Base-by-base conservation (phyloP, 2,888 invertebrate genomes). In the Thymelicus lineola region DNA sequence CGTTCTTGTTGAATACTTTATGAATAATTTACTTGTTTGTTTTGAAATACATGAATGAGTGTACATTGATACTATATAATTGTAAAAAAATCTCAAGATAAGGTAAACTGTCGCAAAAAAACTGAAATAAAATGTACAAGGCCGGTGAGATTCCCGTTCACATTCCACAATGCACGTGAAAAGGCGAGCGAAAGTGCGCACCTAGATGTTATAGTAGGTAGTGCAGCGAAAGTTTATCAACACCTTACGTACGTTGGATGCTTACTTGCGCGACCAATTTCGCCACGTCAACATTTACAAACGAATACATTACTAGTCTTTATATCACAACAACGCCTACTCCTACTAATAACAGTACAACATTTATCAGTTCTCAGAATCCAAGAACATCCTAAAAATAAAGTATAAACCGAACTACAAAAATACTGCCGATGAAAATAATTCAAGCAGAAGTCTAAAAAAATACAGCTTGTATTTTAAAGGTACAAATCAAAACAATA, bases 201-300 rank as follows among this genome's bases (percentile, higher is more conserved):
- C 70, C 58, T 71, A 73, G 69, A 70, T 53, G 69, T 73, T 58
- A 58, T 64, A 63, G 48, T 62, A 17, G 36, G 42, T 64, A 59
- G 28, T 80, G 79, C 82, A 85, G 87, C 84, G 88, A 89, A 89
- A 89, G 88, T 89, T 86, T 82, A 80, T 76, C 78, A 82, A 83
- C 77, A 75, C 73, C 73, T 75, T 75, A 72, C 73, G 67, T 75
- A 72, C 73, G 67, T 65, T 67, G 60, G 62, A 45, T 48, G 42
- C 42, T 42, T 42, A 69, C 60, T 53, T 60, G 53, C 61, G 45
- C 57, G 15, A 69, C 67, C 66, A 62, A 71, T 66, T 62, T 59
- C 45, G 55, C 68, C 65, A 64, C 70, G 66, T 70, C 57, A 46
- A 68, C 66, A 42, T 46, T 45, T 15, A 50, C 7, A 14, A 42